Base-by-base conservation (phyloP, 2,888 invertebrate genomes). In the Rhagium mordax region DNA sequence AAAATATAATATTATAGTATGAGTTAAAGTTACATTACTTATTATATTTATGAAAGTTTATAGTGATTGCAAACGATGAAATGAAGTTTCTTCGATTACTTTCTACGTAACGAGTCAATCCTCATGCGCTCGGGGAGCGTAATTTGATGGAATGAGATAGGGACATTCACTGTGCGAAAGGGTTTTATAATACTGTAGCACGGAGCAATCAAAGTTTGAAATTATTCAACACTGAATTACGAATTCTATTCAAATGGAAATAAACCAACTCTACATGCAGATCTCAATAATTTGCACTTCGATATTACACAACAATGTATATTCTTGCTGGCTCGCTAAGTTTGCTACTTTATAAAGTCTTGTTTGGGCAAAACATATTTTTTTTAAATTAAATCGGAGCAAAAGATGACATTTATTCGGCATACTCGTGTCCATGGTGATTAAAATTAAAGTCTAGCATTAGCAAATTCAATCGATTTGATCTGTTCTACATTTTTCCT, bases 231-330 rank as follows among this genome's bases (percentile, higher is more conserved):
- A 75, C 79, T 72, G 76, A 77, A 82, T 84, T 84, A 83, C 79
- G 81, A 81, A 84, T 84, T 84, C 84, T 79, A 84, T 84, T 84
- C 83, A 84, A 82, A 84, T 84, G 84, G 84, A 83, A 84, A 84
- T 84, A 81, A 76, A 71, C 79, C 70, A 68, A 76, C 79, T 81
- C 81, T 78, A 79, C 81, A 75, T 81, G 78, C 75, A 74, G 74
- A 65, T 72, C 78, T 79, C 76, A 70, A 81, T 79, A 81, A 81
- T 79, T 81, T 75, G 75, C 74, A 77, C 70, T 71, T 73, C 74
- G 74, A 72, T 67, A 68, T n/a, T 49, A 48, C 49, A 49, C 49
- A 27, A 41, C 61, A 47, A 55, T 62, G 61, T 47, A 41, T 47
- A 47, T 61, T 61, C 61, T 47, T 61, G 20, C 6, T 16, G 61